Evolutionary conservation across 2,888 invertebrate genomes (phyloP).

Genomic region (Aleiodes testaceus): DNA sequence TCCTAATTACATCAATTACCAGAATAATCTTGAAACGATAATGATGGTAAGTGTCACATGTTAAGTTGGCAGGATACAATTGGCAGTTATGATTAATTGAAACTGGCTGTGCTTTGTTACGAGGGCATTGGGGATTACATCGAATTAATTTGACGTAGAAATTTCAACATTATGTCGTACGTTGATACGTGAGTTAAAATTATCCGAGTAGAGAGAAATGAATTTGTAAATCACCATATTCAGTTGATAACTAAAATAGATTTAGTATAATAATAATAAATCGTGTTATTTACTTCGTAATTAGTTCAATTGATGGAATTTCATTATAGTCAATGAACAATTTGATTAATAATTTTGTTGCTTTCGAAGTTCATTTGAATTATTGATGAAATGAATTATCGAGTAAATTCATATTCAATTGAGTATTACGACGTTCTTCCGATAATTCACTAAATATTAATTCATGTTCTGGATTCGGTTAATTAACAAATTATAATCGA

Average conservation of each 20-base stretch:
- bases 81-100: conserved; percentile 18
- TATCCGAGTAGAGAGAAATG: conserved; percentile 38
- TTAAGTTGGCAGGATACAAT: conserved; percentile 11
- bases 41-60: conserved; percentile 6
- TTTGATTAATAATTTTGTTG: too few species aligned
- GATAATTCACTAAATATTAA: too few species aligned
- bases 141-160: conserved; percentile 48
- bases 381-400: too few species aligned
- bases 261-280: neutral
- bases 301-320: too few species aligned
- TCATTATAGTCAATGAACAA: too few species aligned
- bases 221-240: neutral
- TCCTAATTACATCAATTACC: neutral
- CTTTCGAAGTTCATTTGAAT: too few species aligned
- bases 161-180: conserved; percentile 42
- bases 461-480: too few species aligned
- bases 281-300: too few species aligned
- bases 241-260: neutral
- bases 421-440: too few species aligned
- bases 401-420: too few species aligned
- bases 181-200: conserved; percentile 48
- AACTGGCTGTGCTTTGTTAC: conserved; percentile 8
- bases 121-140: conserved; percentile 41
- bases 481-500: too few species aligned
- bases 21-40: conserved; percentile 8